phyloP scores from a whole-genome alignment of 2,113 vertebrate genomes.

The Paracanthobrama guichenoti region DNA sequence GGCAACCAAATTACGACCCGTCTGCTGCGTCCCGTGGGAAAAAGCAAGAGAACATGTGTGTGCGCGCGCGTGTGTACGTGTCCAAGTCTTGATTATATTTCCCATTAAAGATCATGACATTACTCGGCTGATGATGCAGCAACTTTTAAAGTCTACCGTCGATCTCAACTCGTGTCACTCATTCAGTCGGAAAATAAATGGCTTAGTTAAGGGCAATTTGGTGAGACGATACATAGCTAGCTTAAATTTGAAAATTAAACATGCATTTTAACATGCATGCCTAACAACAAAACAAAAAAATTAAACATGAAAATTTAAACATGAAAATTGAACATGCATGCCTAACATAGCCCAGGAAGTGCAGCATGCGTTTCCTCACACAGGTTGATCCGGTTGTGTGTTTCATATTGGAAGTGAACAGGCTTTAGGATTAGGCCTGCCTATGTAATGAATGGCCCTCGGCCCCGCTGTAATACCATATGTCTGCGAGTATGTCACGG shows the following conservation, averaged over 20 bases:
- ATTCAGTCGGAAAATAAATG: background rate
- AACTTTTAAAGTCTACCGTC: background rate
- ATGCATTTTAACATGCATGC: no score
- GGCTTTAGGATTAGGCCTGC: constrained; percentile 37
- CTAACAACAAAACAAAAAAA: no score
- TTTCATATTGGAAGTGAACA: background rate
- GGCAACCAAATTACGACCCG: constrained; percentile 98
- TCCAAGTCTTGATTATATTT: constrained; percentile 38
- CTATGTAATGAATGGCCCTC: constrained; percentile 36
- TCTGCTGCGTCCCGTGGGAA: constrained; percentile 94
- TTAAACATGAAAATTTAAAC: no score
- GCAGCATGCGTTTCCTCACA: background rate
- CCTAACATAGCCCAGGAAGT: background rate
- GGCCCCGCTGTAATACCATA: constrained; percentile 46
- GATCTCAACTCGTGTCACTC: background rate
- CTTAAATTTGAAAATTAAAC: background rate
- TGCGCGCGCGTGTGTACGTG: background rate
- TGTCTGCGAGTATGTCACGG: constrained; percentile 37
- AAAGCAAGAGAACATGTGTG: constrained; percentile 52
- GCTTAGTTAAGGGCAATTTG: background rate
- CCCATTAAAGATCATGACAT: constrained; percentile 12
- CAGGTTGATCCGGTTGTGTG: background rate
- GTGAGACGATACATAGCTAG: background rate
- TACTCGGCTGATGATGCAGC: background rate
- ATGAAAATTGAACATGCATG: no score